These are phyloP conservation scores for Cantharis lateralis DNA, from an alignment of 2,888 invertebrate genomes.

Conservation along the genomic window DNA sequence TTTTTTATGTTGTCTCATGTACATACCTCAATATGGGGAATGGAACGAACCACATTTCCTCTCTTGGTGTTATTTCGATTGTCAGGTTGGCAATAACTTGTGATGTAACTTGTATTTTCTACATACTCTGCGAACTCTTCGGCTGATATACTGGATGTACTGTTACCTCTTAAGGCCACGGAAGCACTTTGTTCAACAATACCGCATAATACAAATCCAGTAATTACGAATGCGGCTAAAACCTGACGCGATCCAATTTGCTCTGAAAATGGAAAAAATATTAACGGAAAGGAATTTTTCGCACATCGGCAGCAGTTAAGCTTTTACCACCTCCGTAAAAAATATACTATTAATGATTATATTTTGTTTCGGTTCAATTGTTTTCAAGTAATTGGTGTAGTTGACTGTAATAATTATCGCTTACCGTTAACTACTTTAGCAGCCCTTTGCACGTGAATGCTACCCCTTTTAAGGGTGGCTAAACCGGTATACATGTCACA, in stretches of 20 bases:
- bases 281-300: no score
- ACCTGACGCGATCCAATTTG: slow-evolving; percentile 59
- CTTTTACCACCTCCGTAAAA: no score
- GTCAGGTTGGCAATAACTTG: slow-evolving; percentile 54
- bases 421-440: slow-evolving; percentile 62
- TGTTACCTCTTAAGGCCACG: slow-evolving; percentile 60
- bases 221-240: slow-evolving; percentile 58
- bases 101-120: slow-evolving; percentile 57
- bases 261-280: slow-evolving; percentile 38
- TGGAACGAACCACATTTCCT: slow-evolving; percentile 52
- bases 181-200: slow-evolving; percentile 63
- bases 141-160: slow-evolving; percentile 53
- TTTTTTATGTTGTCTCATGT: no score
- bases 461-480: slow-evolving; percentile 56
- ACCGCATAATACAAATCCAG: slow-evolving; percentile 62
- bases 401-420: slow-evolving; percentile 15
- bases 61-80: slow-evolving; percentile 40
- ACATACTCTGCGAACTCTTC: slow-evolving; percentile 58
- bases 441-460: slow-evolving; percentile 60
- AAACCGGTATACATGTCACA: slow-evolving; percentile 36
- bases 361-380: no score
- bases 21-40: slow-evolving; percentile 57
- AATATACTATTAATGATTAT: no score
- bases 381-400: no score
- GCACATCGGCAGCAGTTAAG: no score